Base-by-base conservation (phyloP, 53 echinoderm and acorn worm genomes). In the Holothuria scabra region DNA sequence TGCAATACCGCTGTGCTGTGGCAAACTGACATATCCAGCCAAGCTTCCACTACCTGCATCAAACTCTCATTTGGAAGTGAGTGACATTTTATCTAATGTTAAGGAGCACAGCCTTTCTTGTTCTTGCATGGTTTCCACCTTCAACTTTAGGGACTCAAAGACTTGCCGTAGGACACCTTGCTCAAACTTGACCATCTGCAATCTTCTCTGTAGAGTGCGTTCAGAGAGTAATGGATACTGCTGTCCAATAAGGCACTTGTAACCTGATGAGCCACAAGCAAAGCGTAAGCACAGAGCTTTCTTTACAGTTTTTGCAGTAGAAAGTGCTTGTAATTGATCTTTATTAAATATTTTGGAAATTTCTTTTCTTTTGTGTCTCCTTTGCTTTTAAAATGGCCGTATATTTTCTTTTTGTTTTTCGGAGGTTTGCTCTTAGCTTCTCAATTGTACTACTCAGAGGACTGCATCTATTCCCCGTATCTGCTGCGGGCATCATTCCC, bases 51-150 rank as follows among this genome's bases (percentile, higher is more conserved):
- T 68, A 29, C 63, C 76, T 20, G 76, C 82, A 79, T 90, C 90
- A 78, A 78, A 88, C 66, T 93, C 87, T 9, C 90, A 67, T 38
- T 56, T 76, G 62, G 82, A 66, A 35, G 93, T 90, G 19, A 93
- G 59, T 0, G 88, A 88, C 90, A 93, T 93, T 52, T 93, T 84
- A 75, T 93, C 90, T 18, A 93, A 59, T 23, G 90, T 86, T 4
- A 93, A 79, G 46, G 80, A 90, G 75, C 91, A 93, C 4, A 93
- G 18, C 65, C 86, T 29, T 60, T 91, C 91, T 80, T 88, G n/a
- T 80, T 60, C 22, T 18, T 20, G 29, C 65, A 65, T 65, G 37
- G 56, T 72, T 30, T 85, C 49, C 12, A 90, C 93, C 59, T 93
- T 93, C 71, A 88, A 72, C 81, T 85, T 85, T 69, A 93, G 55